Base-by-base conservation (phyloP, 2,888 invertebrate species). In the Eustalomyia histrio region DNA sequence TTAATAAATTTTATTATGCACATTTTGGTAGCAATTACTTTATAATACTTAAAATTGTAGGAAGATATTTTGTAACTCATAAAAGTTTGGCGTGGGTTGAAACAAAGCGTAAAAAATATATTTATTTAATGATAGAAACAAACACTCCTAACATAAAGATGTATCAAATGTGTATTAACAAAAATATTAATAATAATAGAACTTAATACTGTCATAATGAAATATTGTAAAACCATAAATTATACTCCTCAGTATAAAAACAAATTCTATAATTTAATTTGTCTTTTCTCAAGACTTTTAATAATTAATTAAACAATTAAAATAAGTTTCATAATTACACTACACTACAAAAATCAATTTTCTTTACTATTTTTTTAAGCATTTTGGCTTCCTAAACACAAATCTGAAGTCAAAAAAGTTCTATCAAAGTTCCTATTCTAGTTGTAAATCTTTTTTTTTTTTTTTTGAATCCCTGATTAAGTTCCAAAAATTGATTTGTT, bases 101-200 rank as follows among this genome's bases (percentile, higher is more conserved):
- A 55, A 35, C 16, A 61, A 61, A 17, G 14, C 6, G 43, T 47
- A 5, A 4, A n/a, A n/a, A n/a, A 53, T 4, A 16, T 35, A 33
- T 33, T 17, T n/a, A n/a, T 39, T 57, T 16, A 63, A 55, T 57
- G 55, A 64, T 64, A 29, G 29, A 29, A 29, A 14, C 29, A 58
- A 18, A 35, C 73, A 58, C 72, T 53, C 60, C 61, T 39, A 21
- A 24, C 10, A 33, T 50, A 9, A 65, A 73, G 64, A 73, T 63
- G 55, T 24, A 39, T 52, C 16, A 60, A 33, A 24, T 29, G 7
- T 6, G 61, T 60, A n/a, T 43, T 24, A n/a, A n/a, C n/a, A 21
- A 60, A 50, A 33, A 61, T 39, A n/a, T 17, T 12, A 47, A 60
- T 58, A 69, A 35, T 71, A 21, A 71, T n/a, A 24, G 14, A 60